Evolutionary conservation across 92 coral and sea anemone species (phyloP), one percentile per base, ranked within the genome.

Genomic region (Epizoanthus scotinus): DNA sequence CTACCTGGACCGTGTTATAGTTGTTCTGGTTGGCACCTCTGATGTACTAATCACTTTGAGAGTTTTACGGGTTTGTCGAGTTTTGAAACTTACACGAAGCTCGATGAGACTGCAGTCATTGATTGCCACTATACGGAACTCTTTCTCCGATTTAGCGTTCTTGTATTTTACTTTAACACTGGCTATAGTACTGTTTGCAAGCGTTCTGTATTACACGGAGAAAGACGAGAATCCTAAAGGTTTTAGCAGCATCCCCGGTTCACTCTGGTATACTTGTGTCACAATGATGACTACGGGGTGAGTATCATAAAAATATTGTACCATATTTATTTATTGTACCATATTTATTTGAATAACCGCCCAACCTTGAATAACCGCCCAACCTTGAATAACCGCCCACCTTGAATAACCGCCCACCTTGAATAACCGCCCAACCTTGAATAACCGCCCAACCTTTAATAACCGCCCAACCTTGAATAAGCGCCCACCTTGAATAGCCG

Each of bases 221-320:
- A 63, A 73, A n/a, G 87, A 67, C 3, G 84, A 70, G 12, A 88
- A 91, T 67, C 85, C 92, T 10, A 87, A 77, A 20, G 85, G 70
- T 19, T 94, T 94, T 29, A 66, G 86, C 3, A 92, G 92, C 25
- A 94, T 94, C 10, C 97, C 97, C 2, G 87, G 92, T 28, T 91
- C 97, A 17, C 60, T 94, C 36, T 94, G 97, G 97, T 94, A 89
- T 63, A 90, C 94, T 19, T 91, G 94, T n/a, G 96, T 94, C 26
- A 91, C 98, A 0, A 91, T 94, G 93, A 85, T 86, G 29, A 91
- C 96, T 2, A 91, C 96, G 0, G 96, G 96, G 96, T 91, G 69
- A 72, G 94, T 44, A 63, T 0, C 2, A 47, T 47, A n/a, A n/a
- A n/a, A n/a, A n/a, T n/a, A n/a, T n/a, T n/a, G n/a, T n/a, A n/a